phyloP scores from a whole-genome alignment of 1,140 invertebrate genomes.

The Drosophila auraria region DNA sequence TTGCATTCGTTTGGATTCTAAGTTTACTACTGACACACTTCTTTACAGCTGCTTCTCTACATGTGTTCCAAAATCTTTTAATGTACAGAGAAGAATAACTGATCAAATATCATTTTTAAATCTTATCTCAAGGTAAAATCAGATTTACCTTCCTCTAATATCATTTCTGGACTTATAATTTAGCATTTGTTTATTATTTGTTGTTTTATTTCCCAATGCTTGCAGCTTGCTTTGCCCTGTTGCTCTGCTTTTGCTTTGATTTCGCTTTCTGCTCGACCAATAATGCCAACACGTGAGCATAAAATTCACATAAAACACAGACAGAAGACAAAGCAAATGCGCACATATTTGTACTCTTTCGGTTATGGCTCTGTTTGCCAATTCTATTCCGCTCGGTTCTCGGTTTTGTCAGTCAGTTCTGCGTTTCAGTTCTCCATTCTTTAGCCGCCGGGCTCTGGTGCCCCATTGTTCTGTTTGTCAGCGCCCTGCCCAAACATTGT shows the following conservation, averaged over 20 bases:
- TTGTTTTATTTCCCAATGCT: slow-evolving; percentile 2
- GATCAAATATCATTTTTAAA: too few species aligned
- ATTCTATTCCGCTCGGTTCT: slow-evolving; percentile 36
- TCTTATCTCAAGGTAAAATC: not conserved
- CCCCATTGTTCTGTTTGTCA: slow-evolving; percentile 22
- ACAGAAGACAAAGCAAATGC: slow-evolving; percentile 62
- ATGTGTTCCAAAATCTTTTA: not conserved
- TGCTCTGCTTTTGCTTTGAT: slow-evolving; percentile 11
- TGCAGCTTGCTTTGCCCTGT: slow-evolving; percentile 7
- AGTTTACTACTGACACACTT: slow-evolving; percentile 54
- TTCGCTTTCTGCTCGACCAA: slow-evolving; percentile 25
- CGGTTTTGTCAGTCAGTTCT: slow-evolving; percentile 1
- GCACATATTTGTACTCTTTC: slow-evolving; percentile 55
- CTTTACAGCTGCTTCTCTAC: not conserved
- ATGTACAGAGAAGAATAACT: not conserved
- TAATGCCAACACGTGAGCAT: slow-evolving; percentile 74
- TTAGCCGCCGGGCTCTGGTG: not conserved
- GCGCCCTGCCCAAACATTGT: slow-evolving; percentile 73
- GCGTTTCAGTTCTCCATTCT: slow-evolving; percentile 18
- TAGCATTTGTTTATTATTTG: not conserved
- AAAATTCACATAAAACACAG: slow-evolving; percentile 63
- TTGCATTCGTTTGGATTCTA: slow-evolving; percentile 17
- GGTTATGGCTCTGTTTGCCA: slow-evolving; percentile 64
- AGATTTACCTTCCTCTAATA: not conserved
- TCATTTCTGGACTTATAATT: not conserved